Base-by-base conservation (phyloP, 1,140 invertebrate species). In the Ericerus pela region DNA sequence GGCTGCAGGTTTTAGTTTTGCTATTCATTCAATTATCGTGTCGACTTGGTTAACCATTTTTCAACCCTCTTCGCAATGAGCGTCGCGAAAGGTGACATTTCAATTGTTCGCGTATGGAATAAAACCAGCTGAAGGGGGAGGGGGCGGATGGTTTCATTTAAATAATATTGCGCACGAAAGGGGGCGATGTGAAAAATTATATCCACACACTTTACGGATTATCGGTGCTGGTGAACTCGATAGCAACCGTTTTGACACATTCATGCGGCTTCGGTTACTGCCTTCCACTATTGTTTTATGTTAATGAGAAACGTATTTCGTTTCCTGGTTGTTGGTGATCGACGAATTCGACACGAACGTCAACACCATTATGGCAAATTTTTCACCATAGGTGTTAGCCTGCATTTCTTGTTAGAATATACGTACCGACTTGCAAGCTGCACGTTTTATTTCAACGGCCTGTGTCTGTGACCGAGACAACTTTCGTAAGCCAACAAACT, bases 191-290 rank as follows among this genome's bases (percentile, higher is more conserved):
- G 37, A 41, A 41, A 41, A 41, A 41, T 41, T 41, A 41, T 16
- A n/a, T n/a, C 5, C 37, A 16, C n/a, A 41, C 37, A 41, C 37
- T 41, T 41, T 16, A 41, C 37, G 37, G 37, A 41, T 41, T 41
- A 41, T 41, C 37, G 14, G 37, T 10, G 37, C 14, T 41, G 20
- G 20, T 41, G 20, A 14, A 41, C 37, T 41, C 37, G 8, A 33
- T 10, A 33, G 30, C n/a, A n/a, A n/a, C n/a, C n/a, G n/a, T 33
- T n/a, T 41, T 41, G n/a, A 41, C 37, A 41, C 37, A 41, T 41
- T 41, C 6, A 41, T 41, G n/a, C 20, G 37, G 37, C 37, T 41
- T 41, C 37, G 20, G 14, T 16, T 5, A 4, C 14, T 18, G 37
- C 37, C 20, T 18, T 16, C 20, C 20, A 41, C n/a, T 41, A 41